These are phyloP conservation scores for Nymphalis urticae DNA, from an alignment of 2,888 invertebrate genomes.

Conservation along the genomic window DNA sequence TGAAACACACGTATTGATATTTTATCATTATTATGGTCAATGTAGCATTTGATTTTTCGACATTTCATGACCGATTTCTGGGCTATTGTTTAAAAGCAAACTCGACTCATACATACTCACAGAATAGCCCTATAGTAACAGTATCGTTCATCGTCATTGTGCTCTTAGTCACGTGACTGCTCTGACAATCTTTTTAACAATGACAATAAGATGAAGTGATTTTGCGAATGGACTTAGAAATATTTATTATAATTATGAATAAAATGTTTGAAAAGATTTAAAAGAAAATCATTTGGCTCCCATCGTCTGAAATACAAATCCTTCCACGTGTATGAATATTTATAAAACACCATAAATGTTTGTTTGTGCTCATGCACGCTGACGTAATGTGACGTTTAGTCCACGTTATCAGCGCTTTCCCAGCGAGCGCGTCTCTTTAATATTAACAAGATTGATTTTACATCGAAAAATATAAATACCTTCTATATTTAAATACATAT, in stretches of 20 bases:
- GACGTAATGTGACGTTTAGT: not conserved
- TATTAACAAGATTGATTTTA: slow-evolving; percentile 20
- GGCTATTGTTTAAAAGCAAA: no score
- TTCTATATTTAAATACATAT: not conserved
- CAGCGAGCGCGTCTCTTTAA: slow-evolving; percentile 16
- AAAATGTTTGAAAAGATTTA: not conserved
- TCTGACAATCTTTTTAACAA: no score
- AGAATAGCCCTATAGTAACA: no score
- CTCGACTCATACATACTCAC: no score
- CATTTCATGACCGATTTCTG: no score
- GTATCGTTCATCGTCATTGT: no score
- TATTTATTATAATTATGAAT: not conserved
- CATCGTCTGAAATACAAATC: not conserved
- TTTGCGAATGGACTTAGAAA: not conserved
- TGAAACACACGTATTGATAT: no score
- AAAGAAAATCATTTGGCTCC: not conserved
- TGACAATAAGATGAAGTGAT: no score
- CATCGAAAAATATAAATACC: slow-evolving; percentile 3
- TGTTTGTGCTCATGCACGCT: not conserved
- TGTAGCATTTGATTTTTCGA: no score
- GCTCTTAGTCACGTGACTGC: no score
- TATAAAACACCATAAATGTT: not conserved
- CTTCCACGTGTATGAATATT: not conserved
- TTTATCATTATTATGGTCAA: no score
- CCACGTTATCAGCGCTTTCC: slow-evolving; percentile 20